A percentile compares a stretch with the other conserved stretches of the same genome.
Evolutionary conservation across 2,888 invertebrate genomes (phyloP).

Genomic region (Penaeus monodon): DNA sequence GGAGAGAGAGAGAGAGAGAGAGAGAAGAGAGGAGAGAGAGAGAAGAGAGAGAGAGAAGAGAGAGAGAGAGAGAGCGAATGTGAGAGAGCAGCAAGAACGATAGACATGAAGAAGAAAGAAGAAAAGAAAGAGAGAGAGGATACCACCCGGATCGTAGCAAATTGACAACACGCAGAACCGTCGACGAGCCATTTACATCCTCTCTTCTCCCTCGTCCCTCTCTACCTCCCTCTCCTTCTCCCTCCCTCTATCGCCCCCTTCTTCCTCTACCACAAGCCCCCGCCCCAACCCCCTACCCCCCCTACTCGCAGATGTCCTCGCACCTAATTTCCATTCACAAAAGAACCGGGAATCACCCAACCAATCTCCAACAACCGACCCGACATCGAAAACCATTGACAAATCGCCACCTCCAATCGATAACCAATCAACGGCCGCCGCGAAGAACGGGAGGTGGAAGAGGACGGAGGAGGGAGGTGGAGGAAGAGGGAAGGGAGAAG

Average conservation of each 20-base stretch:
- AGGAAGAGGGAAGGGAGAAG: neutral
- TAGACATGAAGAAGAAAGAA: no score
- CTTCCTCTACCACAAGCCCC: neutral
- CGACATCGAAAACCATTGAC: constrained; percentile 26
- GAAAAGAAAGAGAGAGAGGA: no score
- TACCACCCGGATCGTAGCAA: no score
- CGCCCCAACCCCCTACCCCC: neutral
- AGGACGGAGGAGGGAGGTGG: neutral
- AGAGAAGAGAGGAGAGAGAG: no score
- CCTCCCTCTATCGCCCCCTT: neutral
- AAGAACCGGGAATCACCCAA: constrained; percentile 21
- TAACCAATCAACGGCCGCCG: constrained; percentile 18
- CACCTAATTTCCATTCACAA: constrained; percentile 30
- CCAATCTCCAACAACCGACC: constrained; percentile 11
- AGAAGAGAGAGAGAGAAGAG: no score
- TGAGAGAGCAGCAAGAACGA: no score
- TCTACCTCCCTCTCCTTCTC: neutral
- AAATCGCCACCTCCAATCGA: constrained; percentile 25
- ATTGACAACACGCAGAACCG: no score
- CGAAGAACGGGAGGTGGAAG: no score
- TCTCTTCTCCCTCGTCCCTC: neutral
- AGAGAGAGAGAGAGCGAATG: no score
- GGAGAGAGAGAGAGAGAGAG: no score
- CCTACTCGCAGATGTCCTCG: constrained; percentile 18
- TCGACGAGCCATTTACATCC: neutral